phyloP scores from a whole-genome alignment of 2,888 invertebrate species.

The Lycophotia porphyrea region DNA sequence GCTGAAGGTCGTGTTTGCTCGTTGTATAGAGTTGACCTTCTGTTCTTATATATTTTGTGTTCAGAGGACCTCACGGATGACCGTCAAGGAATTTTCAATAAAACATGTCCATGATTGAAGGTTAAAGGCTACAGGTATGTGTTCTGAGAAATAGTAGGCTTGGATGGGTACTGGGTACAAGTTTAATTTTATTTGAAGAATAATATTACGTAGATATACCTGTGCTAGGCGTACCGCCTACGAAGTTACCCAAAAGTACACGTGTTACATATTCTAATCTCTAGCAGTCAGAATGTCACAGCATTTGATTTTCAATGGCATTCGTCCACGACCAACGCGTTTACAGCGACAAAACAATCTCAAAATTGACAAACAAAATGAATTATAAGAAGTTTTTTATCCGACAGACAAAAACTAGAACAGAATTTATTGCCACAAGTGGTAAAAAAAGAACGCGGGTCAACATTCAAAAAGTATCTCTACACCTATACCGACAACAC shows the following conservation, averaged over 20 bases:
- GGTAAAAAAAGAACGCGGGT: no score
- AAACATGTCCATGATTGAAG: slow-evolving; percentile 52
- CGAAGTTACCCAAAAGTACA: background rate
- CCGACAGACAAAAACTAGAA: no score
- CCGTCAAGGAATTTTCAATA: slow-evolving; percentile 56
- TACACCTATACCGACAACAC: no score
- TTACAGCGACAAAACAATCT: no score
- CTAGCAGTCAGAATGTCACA: background rate
- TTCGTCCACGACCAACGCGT: no score
- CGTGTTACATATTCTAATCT: background rate
- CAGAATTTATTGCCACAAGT: no score
- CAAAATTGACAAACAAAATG: no score
- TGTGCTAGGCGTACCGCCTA: background rate
- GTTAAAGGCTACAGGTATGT: slow-evolving; percentile 36
- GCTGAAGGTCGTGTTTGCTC: rapidly evolving
- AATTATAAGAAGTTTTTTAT: no score
- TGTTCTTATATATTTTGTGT: background rate
- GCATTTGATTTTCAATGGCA: no score
- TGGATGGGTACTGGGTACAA: background rate
- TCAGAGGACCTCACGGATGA: slow-evolving; percentile 8
- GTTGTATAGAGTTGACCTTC: background rate
- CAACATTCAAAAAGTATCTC: no score
- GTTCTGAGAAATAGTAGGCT: slow-evolving; percentile 13
- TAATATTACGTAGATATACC: background rate
- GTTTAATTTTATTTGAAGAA: slow-evolving; percentile 7